Evolutionary conservation across 2,888 invertebrate genomes (phyloP).

Genomic region (Leptinotarsa peninsularis): DNA sequence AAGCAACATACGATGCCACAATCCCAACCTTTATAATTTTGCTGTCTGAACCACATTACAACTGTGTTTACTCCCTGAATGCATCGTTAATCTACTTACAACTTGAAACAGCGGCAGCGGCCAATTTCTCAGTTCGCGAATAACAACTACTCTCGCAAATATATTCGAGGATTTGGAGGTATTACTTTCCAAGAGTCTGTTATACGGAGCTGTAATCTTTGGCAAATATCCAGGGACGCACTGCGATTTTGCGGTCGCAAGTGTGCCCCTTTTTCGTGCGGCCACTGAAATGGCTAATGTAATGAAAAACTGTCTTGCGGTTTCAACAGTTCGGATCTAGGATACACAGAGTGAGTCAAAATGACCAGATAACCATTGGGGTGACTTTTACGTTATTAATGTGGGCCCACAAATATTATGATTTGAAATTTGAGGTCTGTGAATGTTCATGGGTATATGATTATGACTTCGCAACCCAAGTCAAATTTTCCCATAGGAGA

Average conservation of each 20-base stretch:
- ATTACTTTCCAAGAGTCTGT: slow-evolving; percentile 29
- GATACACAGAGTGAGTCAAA: too few relatives aligned
- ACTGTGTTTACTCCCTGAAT: neutral
- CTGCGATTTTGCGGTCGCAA: slow-evolving; percentile 53
- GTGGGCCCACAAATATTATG: too few relatives aligned
- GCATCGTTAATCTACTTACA: slow-evolving; percentile 8
- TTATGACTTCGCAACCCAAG: too few relatives aligned
- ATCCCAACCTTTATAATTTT: neutral
- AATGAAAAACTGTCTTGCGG: too few relatives aligned
- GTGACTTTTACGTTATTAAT: too few relatives aligned
- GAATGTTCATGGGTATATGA: too few relatives aligned
- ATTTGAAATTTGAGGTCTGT: too few relatives aligned
- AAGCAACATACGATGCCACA: neutral
- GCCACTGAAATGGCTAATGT: neutral
- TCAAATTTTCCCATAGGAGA: too few relatives aligned
- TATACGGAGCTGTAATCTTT: slow-evolving; percentile 44
- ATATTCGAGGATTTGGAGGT: slow-evolving; percentile 10
- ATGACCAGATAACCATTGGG: too few relatives aligned
- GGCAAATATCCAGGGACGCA: slow-evolving; percentile 64
- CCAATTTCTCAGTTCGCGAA: slow-evolving; percentile 10
- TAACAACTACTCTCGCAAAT: slow-evolving; percentile 3
- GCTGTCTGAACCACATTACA: neutral
- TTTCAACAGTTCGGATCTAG: too few relatives aligned
- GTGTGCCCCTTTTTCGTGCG: neutral
- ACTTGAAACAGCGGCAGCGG: slow-evolving; percentile 1